These are phyloP conservation scores for Drosophila paramelanica DNA, from an alignment of 2,888 invertebrate genomes.

Conservation along the genomic window DNA sequence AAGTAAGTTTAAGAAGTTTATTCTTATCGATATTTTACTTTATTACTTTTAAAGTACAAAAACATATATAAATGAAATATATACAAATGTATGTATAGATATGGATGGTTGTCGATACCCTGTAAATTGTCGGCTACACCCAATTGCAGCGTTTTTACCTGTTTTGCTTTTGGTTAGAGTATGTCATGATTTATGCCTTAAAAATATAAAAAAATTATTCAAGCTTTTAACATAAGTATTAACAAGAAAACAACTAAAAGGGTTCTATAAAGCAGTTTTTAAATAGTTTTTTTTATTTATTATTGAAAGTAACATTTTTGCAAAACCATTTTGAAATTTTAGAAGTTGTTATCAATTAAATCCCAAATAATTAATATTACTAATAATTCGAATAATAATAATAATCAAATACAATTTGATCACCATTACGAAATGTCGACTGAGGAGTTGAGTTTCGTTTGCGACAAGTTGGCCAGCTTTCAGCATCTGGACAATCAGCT, in stretches of 20 bases:
- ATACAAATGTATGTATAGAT: no score
- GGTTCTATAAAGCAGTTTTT: background rate
- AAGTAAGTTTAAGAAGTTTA: no score
- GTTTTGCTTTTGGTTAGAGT: background rate
- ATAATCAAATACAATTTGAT: no score
- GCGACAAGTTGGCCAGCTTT: slow-evolving; percentile 20
- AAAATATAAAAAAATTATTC: background rate
- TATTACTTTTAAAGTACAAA: no score
- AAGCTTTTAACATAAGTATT: background rate
- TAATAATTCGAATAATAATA: no score
- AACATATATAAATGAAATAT: no score
- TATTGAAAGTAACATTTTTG: no score
- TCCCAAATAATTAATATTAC: background rate
- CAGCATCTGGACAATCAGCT: slow-evolving; percentile 39
- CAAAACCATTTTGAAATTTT: background rate
- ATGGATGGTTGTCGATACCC: no score
- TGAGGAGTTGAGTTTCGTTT: slow-evolving; percentile 9
- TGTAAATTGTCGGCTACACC: no score
- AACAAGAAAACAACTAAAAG: background rate
- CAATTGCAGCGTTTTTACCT: no score
- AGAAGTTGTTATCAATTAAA: background rate
- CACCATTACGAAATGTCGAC: slow-evolving; percentile 10
- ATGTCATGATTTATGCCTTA: background rate
- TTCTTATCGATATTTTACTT: no score
- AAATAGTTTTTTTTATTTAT: background rate